Conservation (phyloP, 2,797 vertebrate species). For the Poecilia velifera region DNA sequence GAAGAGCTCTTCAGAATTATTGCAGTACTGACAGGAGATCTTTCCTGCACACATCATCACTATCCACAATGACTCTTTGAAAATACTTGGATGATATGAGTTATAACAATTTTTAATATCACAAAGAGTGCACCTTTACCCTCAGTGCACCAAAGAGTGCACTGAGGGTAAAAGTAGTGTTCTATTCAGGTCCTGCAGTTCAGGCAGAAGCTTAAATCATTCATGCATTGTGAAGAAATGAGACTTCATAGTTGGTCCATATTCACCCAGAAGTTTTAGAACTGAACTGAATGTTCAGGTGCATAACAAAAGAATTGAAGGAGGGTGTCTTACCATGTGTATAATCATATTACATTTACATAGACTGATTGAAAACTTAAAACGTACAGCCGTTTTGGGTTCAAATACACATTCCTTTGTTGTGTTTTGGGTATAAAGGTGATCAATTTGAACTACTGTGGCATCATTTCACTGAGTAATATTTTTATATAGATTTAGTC, state of each 20-base stretch:
- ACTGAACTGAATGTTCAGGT: background rate
- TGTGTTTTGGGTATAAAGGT: background rate
- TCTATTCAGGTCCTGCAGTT: slow-evolving; percentile 11
- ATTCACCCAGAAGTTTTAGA: background rate
- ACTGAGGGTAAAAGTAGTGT: slow-evolving; percentile 48
- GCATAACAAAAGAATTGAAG: background rate
- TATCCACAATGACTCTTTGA: too few relatives aligned
- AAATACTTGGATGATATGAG: too few relatives aligned
- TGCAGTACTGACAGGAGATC: too few relatives aligned
- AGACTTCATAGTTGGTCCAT: background rate
- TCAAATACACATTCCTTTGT: background rate
- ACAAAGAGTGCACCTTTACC: too few relatives aligned
- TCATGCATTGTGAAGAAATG: slow-evolving; percentile 36
- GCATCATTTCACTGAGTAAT: background rate
- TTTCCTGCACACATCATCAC: too few relatives aligned
- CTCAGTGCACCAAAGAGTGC: slow-evolving; percentile 34
- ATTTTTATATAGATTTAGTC: background rate
- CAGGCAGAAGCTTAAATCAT: background rate
- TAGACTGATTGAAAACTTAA: background rate
- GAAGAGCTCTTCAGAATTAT: too few relatives aligned
- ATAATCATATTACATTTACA: background rate
- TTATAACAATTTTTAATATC: too few relatives aligned
- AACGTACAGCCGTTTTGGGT: background rate
- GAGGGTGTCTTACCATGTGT: background rate
- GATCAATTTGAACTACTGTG: background rate